Evolutionary conservation across 2,113 vertebrate species (phyloP), one percentile per base, ranked within the genome.

Genomic region (Aegotheles bennettii): DNA sequence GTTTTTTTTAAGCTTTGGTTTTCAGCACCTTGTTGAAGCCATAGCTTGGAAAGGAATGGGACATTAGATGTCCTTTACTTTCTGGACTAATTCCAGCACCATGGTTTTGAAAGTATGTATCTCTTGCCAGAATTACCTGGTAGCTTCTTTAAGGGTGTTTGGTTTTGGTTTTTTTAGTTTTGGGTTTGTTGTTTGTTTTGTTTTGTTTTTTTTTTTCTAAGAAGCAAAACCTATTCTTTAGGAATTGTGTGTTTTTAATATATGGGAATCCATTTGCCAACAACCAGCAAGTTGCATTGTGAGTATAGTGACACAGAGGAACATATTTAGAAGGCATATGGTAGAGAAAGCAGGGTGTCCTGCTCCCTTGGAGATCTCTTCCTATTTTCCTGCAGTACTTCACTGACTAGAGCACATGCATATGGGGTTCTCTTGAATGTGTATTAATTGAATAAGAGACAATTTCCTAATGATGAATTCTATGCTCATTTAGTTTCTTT

Each of bases 301-400:
- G 64, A 84, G 16, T 54, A 33, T 8, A 79, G 82, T 61, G 84
- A 73, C 63, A 93, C 12, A 2, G 71, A 95, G 87, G 84, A 96
- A 80, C 89, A 96, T 91, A 97, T 96, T 96, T 94, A 96, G 88
- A 90, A 94, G 88, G 89, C 95, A 95, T 97, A 95, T 93, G 95
- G 93, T 51, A 50, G 64, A 75, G 93, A 94, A 89, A 81, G 92
- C 91, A 94, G 92, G 86, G 70, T 89, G 69, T 91, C 70, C 93
- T 95, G 73, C 90, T 69, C 81, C 73, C 68, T 84, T 84, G 60
- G 93, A 89, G 83, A 89, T 38, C 80, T 92, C 81, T 95, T 97
- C 93, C 94, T 96, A 42, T 95, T 95, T 93, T 92, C 70, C 86
- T 84, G 70, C 77, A 92, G 67, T 47, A 82, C 83, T 96, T 67